Base-by-base conservation (phyloP, 2,113 vertebrate species). In the Heterotis niloticus region DNA sequence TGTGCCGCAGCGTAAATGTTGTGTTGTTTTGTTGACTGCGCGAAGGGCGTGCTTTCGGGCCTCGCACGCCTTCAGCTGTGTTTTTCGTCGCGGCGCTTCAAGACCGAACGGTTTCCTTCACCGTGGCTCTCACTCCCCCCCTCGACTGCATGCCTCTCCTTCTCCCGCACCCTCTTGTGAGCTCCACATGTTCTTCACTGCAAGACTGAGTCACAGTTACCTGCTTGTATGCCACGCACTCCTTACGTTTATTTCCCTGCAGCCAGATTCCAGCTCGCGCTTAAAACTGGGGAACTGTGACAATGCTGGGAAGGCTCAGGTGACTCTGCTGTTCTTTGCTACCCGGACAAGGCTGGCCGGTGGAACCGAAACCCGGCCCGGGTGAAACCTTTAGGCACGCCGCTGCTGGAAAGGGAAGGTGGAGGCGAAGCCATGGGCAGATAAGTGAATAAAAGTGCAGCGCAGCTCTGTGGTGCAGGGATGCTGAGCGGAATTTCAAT, bases 341-440 rank as follows among this genome's bases (percentile, higher is more conserved):
- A 17, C 24, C 17, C 10, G 24, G 66, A 17, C 24, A 54, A 11
- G 12, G 64, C 54, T 7, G n/a, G 64, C 23, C 9, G 24, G 17
- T 26, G 57, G 76, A 52, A 20, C 18, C 5, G 23, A 59, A 20
- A 26, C 23, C 17, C 23, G 24, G 76, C 51, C 24, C 9, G 23
- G 5, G 26, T 57, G 44, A 54, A 66, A 54, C 11, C 51, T 44
- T 69, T 56, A 78, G 66, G 83, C 57, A 84, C 79, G 87, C 87
- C 88, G 85, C 81, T 89, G 87, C 85, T 44, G 84, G 88, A 82
- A 54, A 86, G 84, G 29, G 88, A 90, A 89, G 90, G 90, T 90
- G 89, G 90, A 81, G 75, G 83, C 85, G 81, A 87, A 88, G 85
- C 80, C 81, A 75, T 81, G 81, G 80, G 84, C 83, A 87, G 87